Percentiles rank a stretch among this genome's conserved stretches.
Conservation (phyloP, 2,888 invertebrate species). For the Frankliniella fusca region DNA sequence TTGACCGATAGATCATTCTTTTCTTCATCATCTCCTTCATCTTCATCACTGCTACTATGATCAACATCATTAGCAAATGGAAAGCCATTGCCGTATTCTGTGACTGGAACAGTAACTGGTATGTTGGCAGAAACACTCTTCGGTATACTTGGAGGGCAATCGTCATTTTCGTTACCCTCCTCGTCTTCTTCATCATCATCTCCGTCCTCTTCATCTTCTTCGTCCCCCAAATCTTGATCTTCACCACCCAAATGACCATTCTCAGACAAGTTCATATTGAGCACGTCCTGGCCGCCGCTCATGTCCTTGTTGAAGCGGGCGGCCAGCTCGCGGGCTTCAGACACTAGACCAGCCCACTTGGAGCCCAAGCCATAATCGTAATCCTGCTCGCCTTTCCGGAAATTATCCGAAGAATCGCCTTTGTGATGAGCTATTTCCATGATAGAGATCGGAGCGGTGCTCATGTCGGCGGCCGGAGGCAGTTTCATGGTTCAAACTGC, state of each 20-base stretch:
- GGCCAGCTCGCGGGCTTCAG: slow-evolving; percentile 18
- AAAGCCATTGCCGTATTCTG: background rate
- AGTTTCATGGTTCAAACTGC: slow-evolving; percentile 25
- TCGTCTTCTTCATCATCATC: background rate
- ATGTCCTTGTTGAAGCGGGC: slow-evolving; percentile 23
- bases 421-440: slow-evolving; percentile 2
- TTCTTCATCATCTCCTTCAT: background rate
- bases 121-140: background rate
- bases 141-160: background rate
- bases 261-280: background rate
- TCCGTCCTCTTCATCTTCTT: background rate
- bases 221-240: background rate
- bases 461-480: slow-evolving; percentile 6
- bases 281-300: background rate
- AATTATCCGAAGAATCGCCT: background rate
- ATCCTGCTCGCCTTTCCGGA: background rate
- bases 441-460: background rate
- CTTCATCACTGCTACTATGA: background rate
- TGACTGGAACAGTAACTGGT: background rate
- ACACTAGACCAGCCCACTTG: slow-evolving; percentile 14
- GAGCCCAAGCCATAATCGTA: slow-evolving; percentile 16
- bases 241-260: background rate
- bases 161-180: background rate
- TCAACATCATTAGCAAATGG: background rate
- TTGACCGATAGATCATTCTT: background rate